A percentile compares a stretch with the other conserved stretches of the same genome.
Conservation (phyloP, 2,113 vertebrate genomes). For the Aphyosemion australe region DNA sequence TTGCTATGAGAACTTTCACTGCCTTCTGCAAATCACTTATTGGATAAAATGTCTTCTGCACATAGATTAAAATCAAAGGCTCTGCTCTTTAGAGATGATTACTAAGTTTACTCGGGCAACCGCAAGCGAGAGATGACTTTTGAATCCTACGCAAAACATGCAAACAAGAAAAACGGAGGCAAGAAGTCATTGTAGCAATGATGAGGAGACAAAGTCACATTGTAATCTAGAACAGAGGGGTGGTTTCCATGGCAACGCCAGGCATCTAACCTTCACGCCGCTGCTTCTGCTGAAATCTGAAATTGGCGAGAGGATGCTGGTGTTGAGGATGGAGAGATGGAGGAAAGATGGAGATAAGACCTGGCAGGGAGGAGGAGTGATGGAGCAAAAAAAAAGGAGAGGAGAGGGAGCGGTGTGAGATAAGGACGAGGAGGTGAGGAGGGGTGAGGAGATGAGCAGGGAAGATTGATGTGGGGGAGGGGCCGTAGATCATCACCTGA, state of each 20-base stretch:
- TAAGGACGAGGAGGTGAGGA: slow-evolving; percentile 24
- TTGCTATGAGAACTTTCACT: slow-evolving; percentile 19
- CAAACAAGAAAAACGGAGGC: slow-evolving; percentile 32
- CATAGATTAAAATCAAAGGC: neutral
- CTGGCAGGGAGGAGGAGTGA: slow-evolving; percentile 39
- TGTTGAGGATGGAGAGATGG: slow-evolving; percentile 54
- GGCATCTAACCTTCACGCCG: slow-evolving; percentile 68
- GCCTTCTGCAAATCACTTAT: neutral
- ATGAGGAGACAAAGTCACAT: slow-evolving; percentile 71
- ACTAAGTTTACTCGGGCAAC: too few species aligned
- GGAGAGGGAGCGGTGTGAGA: slow-evolving; percentile 48
- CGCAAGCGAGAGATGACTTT: slow-evolving; percentile 18
- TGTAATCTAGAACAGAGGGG: slow-evolving; percentile 68
- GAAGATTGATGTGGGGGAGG: slow-evolving; percentile 60
- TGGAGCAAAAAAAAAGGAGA: slow-evolving; percentile 48
- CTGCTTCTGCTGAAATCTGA: slow-evolving; percentile 70
- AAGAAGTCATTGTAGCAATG: slow-evolving; percentile 45
- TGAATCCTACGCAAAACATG: slow-evolving; percentile 6
- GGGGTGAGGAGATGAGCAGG: slow-evolving; percentile 40
- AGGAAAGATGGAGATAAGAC: slow-evolving; percentile 72
- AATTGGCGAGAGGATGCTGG: slow-evolving; percentile 66
- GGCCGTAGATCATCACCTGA: slow-evolving; percentile 66
- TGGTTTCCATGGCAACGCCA: slow-evolving; percentile 79
- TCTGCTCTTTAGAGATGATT: slow-evolving; percentile 20
- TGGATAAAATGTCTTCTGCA: slow-evolving; percentile 6